Evolutionary conservation across 2,797 vertebrate genomes (phyloP).

Genomic region (Zalophus californianus): DNA sequence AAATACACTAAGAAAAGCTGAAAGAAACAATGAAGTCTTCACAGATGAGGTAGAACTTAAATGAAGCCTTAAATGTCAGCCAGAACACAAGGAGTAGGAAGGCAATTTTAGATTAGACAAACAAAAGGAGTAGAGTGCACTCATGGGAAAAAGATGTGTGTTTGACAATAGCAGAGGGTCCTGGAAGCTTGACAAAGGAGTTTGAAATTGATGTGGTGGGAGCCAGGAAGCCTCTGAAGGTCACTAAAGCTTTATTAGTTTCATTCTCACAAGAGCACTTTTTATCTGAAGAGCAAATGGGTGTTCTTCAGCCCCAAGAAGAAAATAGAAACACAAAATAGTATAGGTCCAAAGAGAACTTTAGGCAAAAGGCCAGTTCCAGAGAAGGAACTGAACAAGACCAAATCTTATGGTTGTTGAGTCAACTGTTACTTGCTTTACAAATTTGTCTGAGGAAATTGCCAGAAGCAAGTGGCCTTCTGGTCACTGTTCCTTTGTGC

Average conservation of each 20-base stretch:
- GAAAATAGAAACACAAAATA: slow-evolving; percentile 15
- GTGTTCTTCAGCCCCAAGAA: slow-evolving; percentile 29
- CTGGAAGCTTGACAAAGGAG: slow-evolving; percentile 22
- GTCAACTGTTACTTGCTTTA: slow-evolving; percentile 51
- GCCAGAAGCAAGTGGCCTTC: slow-evolving; percentile 30
- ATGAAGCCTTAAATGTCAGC: slow-evolving; percentile 41
- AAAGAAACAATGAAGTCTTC: slow-evolving; percentile 49
- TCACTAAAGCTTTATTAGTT: background rate
- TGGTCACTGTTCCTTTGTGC: slow-evolving; percentile 18
- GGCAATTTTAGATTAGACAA: background rate
- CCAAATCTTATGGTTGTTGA: background rate
- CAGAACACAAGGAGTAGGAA: slow-evolving; percentile 18
- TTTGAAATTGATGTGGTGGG: slow-evolving; percentile 1
- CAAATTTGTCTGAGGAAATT: slow-evolving; percentile 45
- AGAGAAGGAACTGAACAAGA: slow-evolving; percentile 53
- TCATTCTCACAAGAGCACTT: slow-evolving; percentile 11
- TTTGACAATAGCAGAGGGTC: background rate
- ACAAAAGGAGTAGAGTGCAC: background rate
- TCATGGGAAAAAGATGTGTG: background rate
- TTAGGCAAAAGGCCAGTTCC: slow-evolving; percentile 13
- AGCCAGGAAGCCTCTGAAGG: background rate
- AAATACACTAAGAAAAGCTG: background rate
- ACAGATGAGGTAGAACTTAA: background rate
- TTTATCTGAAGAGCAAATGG: slow-evolving; percentile 41
- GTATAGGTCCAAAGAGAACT: background rate